Evolutionary conservation across 1,140 invertebrate species (phyloP), one percentile per base, ranked within the genome.

Genomic region (Brachionus rubens): DNA sequence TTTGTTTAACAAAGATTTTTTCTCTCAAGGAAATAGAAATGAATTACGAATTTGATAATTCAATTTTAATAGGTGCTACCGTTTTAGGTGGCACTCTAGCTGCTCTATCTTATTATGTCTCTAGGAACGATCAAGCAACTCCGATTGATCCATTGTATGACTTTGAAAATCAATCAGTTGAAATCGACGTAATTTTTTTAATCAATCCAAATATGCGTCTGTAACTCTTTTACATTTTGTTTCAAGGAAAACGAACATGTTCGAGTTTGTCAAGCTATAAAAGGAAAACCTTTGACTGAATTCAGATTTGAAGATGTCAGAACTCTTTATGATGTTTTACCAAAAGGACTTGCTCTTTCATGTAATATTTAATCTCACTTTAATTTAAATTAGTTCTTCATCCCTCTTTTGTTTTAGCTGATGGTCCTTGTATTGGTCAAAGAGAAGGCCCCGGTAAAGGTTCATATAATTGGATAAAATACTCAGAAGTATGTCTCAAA

Each of bases 371-470:
- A 72, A 40, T 2, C 14, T 9, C 12, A 21, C 7, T 3, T 14
- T 40, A 14, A 21, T 30, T 6, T 9, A 24, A 72, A 40, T 40
- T n/a, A 16, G 12, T 33, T n/a, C 10, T 41, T 36, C 3, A 36
- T 50, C 12, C 33, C 28, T 16, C 10, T 10, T 50, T 48, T 7
- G n/a, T 21, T 12, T n/a, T 16, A 72, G 68, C 14, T 21, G 68
- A 72, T 72, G 68, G 68, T 9, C 68, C 68, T 14, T 72, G 68
- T 50, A 12, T 72, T 40, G 68, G 68, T 40, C 33, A 72, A 21
- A 72, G 68, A 28, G 50, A 72, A 50, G 68, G 46, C 1, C 68
- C 68, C 24, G 50, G 33, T 10, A 72, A 33, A 48, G 68, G 68
- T 24, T 21, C 43, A 16, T 72, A 72, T 50, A 48, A 10, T 7